Percentiles rank a stretch among this genome's conserved stretches.
phyloP scores from a whole-genome alignment of 2,113 vertebrate genomes.

The Perca schrenkii region DNA sequence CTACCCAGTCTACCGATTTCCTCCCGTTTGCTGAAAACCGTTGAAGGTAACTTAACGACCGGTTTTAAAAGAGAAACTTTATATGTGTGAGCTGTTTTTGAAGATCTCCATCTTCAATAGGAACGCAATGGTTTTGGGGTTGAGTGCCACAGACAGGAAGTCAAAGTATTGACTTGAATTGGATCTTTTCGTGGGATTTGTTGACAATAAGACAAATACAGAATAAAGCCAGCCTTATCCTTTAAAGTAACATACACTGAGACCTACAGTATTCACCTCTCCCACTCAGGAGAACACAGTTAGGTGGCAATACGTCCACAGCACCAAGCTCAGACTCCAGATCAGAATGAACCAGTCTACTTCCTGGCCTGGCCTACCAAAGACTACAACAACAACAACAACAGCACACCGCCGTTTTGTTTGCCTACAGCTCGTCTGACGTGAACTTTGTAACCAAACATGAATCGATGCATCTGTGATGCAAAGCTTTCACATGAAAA shows the following conservation, averaged over 20 bases:
- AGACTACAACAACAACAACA: background rate
- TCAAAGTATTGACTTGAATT: background rate
- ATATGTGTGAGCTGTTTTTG: background rate
- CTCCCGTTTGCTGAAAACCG: background rate
- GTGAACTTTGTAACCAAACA: conserved; percentile 5
- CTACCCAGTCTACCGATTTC: background rate
- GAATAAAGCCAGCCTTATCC: background rate
- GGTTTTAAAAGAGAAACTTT: background rate
- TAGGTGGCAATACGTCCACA: background rate
- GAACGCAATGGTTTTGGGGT: background rate
- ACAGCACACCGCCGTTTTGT: background rate
- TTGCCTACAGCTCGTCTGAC: background rate
- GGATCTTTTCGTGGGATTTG: conserved; percentile 21
- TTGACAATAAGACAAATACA: conserved; percentile 2
- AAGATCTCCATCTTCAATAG: background rate
- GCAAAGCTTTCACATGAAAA: conserved; percentile 31
- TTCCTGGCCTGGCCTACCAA: conserved; percentile 22
- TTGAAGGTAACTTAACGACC: too few species aligned
- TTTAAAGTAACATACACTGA: background rate
- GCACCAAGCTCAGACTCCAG: conserved; percentile 20
- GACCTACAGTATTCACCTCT: conserved; percentile 6
- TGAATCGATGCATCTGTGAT: background rate
- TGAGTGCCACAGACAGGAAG: background rate
- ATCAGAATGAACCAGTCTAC: conserved; percentile 28
- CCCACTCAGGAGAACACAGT: background rate